Conservation (phyloP, 2,888 invertebrate genomes). For the Caenorhabditis japonica region DNA sequence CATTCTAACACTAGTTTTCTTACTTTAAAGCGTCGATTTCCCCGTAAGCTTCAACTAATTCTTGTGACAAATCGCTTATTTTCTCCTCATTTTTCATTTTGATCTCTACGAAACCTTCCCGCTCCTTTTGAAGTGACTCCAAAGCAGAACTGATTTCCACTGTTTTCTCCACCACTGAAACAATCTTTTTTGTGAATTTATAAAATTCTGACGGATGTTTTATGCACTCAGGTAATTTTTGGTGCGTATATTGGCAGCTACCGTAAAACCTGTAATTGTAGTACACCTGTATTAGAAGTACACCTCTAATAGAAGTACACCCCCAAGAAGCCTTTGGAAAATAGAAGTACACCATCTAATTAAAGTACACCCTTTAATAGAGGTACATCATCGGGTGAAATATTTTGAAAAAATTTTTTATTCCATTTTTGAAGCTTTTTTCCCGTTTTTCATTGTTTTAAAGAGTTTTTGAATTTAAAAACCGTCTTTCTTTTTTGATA, state of each 20-base stretch:
- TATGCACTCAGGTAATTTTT: not conserved
- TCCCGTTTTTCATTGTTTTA: too few relatives aligned
- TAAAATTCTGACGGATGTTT: not conserved
- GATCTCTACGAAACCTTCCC: conserved; percentile 16
- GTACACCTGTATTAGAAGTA: too few relatives aligned
- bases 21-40: conserved; percentile 50
- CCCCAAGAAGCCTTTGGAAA: too few relatives aligned
- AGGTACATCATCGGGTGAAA: too few relatives aligned
- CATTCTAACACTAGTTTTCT: not conserved
- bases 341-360: too few relatives aligned
- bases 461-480: too few relatives aligned
- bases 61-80: conserved; percentile 24
- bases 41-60: conserved; percentile 41
- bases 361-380: too few relatives aligned
- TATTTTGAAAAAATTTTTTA: too few relatives aligned
- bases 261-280: too few relatives aligned
- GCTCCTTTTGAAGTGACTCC: conserved; percentile 13
- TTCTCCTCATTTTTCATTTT: conserved; percentile 21
- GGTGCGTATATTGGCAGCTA: too few relatives aligned
- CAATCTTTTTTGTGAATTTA: not conserved
- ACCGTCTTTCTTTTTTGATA: too few relatives aligned
- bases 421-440: not conserved
- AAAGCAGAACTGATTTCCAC: conserved; percentile 16
- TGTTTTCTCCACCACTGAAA: conserved; percentile 37
- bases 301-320: too few relatives aligned